A percentile compares a stretch with the other conserved stretches of the same genome.
Evolutionary conservation across 1,140 invertebrate genomes (phyloP).

Genomic region (Odontomachus brunneus): DNA sequence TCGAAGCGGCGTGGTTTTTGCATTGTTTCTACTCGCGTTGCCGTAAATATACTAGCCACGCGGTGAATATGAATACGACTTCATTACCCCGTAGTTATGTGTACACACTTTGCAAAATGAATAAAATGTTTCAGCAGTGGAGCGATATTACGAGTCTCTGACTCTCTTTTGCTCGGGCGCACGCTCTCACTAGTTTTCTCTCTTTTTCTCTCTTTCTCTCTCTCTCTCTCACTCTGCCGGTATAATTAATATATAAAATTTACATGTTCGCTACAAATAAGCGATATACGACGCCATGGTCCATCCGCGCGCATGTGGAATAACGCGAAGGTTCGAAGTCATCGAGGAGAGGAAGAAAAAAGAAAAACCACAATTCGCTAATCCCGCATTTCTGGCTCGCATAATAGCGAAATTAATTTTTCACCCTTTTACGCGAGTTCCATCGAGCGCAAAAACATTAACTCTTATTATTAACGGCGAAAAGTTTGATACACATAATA

Average conservation of each 20-base stretch:
- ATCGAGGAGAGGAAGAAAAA: not conserved
- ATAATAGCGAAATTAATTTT: not conserved
- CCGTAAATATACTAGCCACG: conserved; percentile 46
- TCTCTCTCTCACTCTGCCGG: not conserved
- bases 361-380: conserved; percentile 3
- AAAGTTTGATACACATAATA: not conserved
- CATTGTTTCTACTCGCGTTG: conserved; percentile 52
- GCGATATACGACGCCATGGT: conserved; percentile 9
- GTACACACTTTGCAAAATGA: conserved; percentile 59
- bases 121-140: conserved; percentile 55
- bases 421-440: not conserved
- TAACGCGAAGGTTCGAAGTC: conserved; percentile 1
- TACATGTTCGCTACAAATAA: conserved; percentile 44
- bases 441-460: not conserved
- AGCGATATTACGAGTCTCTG: conserved; percentile 50
- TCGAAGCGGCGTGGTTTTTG: conserved; percentile 55
- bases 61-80: conserved; percentile 60
- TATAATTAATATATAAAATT: conserved; percentile 59
- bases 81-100: conserved; percentile 58
- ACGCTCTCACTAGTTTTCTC: too few species aligned
- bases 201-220: too few species aligned
- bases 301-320: not conserved
- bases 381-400: conserved; percentile 7
- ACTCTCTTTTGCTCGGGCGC: not conserved
- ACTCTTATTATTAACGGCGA: not conserved